Base-by-base conservation (phyloP, 2,888 invertebrate genomes). In the Cerastoderma edule region DNA sequence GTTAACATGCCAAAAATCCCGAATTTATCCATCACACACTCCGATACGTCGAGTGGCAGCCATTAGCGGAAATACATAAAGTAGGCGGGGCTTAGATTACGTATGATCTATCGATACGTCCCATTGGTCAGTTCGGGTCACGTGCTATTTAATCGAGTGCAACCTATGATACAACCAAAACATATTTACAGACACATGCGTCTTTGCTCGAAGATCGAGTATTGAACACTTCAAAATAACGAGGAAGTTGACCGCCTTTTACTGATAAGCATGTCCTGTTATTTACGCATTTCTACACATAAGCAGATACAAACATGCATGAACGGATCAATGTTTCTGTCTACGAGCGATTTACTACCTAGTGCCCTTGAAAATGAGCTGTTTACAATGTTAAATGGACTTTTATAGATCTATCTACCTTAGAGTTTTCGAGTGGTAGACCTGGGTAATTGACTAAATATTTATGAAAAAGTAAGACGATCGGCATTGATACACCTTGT, bases 121-220 rank as follows among this genome's bases (percentile, higher is more conserved):
- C 71, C 32, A 80, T 75, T 73, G 76, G 76, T 57, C 48, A 30
- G 57, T 35, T n/a, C 4, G 27, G 32, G 68, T 73, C 80, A 80
- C 71, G 48, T 80, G 80, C 48, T 32, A 22, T 10, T 48, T 46
- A 46, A 48, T 53, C 44, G 64, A 56, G 60, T 69, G 78, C 76
- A 72, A 67, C 60, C 80, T 80, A 80, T 66, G 80, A 32, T 76
- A 80, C 80, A 73, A 80, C 69, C 80, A 80, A 80, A 80, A 80
- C 80, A 80, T 80, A 65, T 75, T 71, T 75, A 32, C 50, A 22
- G n/a, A 22, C 48, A 8, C 48, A 5, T 4, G 19, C 48, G n/a
- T n/a, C n/a, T n/a, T n/a, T n/a, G 39, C 39, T 22, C 39, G 22
- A 6, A 22, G 2, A 24, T 22, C 24, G 1, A 10, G 22, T 10